Base-by-base conservation (phyloP, 2,113 vertebrate genomes). In the Paratilapia polleni region DNA sequence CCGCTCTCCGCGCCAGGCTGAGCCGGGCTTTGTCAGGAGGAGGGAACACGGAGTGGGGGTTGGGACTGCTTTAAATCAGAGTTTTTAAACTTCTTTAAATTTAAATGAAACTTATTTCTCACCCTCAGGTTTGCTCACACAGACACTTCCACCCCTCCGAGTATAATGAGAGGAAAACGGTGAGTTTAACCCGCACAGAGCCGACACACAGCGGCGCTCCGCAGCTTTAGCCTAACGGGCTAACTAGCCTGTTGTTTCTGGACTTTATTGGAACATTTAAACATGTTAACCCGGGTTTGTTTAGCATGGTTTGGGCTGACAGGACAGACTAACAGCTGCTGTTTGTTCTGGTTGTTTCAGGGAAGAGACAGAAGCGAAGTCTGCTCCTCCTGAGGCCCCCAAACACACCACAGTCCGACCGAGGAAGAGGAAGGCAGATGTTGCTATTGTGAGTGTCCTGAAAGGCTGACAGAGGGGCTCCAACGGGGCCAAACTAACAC, bases 361-460 rank as follows among this genome's bases (percentile, higher is more conserved):
- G 87, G 89, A 91, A 89, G 93, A 93, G 88, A 89, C 91, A 60
- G 94, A 96, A 83, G 87, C 96, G 19, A 90, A 80, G 41, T 91
- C 73, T 49, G 83, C 78, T 74, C 68, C 91, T 90, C 87, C 93
- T 54, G 95, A 95, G 52, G 86, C 78, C 56, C 80, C 90, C 52
- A 82, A 78, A 2, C 93, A 95, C 56, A 66, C 63, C 54, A 70
- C 95, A 31, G 83, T 84, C 12, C 96, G 97, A 31, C 80, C 95
- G 92, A 97, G 98, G 89, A 99, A 99, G 93, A 98, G 98, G 87
- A 99, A 99, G 95, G 97, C 98, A 64, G 97, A 99, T 91, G 97
- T 99, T 92, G 97, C 96, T 49, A 96, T 97, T 93, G 98, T 99
- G 93, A 98, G 98, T 96, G 79, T 58, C 11, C 31, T 70, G 56